A percentile compares a stretch with the other conserved stretches of the same genome.
These are phyloP conservation scores for Darevskia nairensis DNA, from an alignment of 2,797 vertebrate genomes.

Conservation along the genomic window DNA sequence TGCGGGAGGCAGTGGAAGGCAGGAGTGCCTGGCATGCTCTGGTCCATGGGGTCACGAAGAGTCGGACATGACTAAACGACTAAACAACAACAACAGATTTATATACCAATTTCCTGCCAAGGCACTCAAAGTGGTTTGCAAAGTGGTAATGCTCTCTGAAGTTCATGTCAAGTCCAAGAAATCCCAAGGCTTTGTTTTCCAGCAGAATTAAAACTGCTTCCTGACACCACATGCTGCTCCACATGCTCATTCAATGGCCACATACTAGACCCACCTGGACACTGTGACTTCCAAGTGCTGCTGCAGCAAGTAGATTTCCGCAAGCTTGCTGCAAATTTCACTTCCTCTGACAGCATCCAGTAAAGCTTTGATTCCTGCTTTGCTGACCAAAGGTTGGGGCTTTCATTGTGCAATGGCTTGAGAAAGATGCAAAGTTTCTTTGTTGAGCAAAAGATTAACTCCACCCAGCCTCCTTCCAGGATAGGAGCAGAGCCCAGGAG, in stretches of 20 bases:
- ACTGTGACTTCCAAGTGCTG: slow-evolving; percentile 50
- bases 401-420: slow-evolving; percentile 65
- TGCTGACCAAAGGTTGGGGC: slow-evolving; percentile 64
- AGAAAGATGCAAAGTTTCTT: slow-evolving; percentile 40
- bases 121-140: too few relatives aligned
- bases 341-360: slow-evolving; percentile 64
- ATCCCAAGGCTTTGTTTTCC: slow-evolving; percentile 22
- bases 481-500: not conserved
- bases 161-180: slow-evolving; percentile 24
- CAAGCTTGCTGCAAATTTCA: slow-evolving; percentile 68
- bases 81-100: too few relatives aligned
- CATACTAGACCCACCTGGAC: slow-evolving; percentile 43
- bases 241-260: slow-evolving; percentile 51
- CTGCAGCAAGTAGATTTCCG: slow-evolving; percentile 61
- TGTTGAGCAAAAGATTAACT: slow-evolving; percentile 49
- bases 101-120: too few relatives aligned
- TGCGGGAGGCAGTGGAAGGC: too few relatives aligned
- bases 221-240: slow-evolving; percentile 15
- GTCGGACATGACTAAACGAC: too few relatives aligned
- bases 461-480: not conserved
- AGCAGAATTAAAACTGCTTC: slow-evolving; percentile 9
- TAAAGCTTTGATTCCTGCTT: slow-evolving; percentile 70
- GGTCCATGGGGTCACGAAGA: too few relatives aligned
- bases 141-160: slow-evolving; percentile 27
- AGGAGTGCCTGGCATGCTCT: too few relatives aligned